phyloP scores from a whole-genome alignment of 1,140 invertebrate genomes.

The Amyelois transitella region DNA sequence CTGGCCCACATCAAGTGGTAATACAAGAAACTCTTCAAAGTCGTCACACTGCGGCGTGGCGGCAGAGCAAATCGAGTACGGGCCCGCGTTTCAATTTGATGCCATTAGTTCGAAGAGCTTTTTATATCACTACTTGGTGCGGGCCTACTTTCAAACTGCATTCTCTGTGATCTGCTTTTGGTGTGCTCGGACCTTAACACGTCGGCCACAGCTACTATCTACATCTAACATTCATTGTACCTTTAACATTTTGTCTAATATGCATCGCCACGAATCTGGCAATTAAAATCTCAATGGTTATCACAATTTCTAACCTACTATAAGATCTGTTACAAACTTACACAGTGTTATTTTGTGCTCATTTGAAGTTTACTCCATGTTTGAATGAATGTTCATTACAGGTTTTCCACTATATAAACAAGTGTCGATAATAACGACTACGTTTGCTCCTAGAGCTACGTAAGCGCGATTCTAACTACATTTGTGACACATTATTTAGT shows the following conservation, averaged over 20 bases:
- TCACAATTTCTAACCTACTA: conserved; percentile 67
- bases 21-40: too few species aligned
- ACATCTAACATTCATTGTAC: conserved; percentile 64
- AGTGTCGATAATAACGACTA: conserved; percentile 1
- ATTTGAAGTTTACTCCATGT: conserved; percentile 27
- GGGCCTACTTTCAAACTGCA: too few species aligned
- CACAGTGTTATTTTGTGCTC: conserved; percentile 60
- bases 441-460: not conserved
- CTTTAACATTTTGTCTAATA: conserved; percentile 43
- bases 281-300: conserved; percentile 67
- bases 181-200: too few species aligned
- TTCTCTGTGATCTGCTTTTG: too few species aligned
- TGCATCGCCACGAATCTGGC: conserved; percentile 44
- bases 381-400: conserved; percentile 8
- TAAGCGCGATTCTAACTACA: conserved; percentile 5
- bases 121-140: too few species aligned
- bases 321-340: conserved; percentile 61
- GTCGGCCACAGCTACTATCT: conserved; percentile 37
- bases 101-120: too few species aligned
- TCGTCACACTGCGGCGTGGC: too few species aligned
- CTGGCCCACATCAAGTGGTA: too few species aligned
- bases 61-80: too few species aligned
- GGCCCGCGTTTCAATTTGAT: too few species aligned
- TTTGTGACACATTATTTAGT: conserved; percentile 45
- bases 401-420: not conserved